Evolutionary conservation across 2,888 invertebrate species (phyloP).

Genomic region (Tortrix viridana): DNA sequence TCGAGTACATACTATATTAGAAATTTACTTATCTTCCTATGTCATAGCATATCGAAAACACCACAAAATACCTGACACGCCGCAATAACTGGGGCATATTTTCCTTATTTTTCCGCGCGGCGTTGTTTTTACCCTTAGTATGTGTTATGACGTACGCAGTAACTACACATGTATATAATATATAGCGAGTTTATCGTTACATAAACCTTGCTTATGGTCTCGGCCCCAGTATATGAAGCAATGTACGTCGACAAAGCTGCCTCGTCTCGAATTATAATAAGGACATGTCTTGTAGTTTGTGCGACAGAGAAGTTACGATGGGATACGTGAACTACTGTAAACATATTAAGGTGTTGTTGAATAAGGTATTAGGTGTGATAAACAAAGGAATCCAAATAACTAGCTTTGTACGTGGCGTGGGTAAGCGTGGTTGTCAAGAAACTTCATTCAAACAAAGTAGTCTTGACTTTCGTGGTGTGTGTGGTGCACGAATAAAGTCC

Average conservation of each 20-base stretch:
- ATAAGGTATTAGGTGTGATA: too few species aligned
- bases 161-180: not conserved
- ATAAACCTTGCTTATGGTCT: conserved; percentile 15
- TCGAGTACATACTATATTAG: too few species aligned
- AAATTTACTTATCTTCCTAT: too few species aligned
- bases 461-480: too few species aligned
- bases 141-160: conserved; percentile 10
- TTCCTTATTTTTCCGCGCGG: conserved; percentile 24
- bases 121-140: conserved; percentile 30
- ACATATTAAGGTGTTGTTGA: not conserved
- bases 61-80: conserved; percentile 15
- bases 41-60: conserved; percentile 14
- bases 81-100: conserved; percentile 24
- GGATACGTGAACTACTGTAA: not conserved
- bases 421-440: too few species aligned
- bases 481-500: too few species aligned
- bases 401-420: too few species aligned
- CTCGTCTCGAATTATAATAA: conserved; percentile 21
- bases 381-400: too few species aligned
- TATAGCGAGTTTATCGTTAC: conserved; percentile 8
- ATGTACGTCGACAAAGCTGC: conserved; percentile 3
- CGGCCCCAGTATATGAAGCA: conserved; percentile 10
- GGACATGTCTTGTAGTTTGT: not conserved
- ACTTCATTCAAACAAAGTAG: too few species aligned
- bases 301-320: not conserved